Base-by-base conservation (phyloP, 1,140 invertebrate genomes). In the Cataglyphis hispanica region DNA sequence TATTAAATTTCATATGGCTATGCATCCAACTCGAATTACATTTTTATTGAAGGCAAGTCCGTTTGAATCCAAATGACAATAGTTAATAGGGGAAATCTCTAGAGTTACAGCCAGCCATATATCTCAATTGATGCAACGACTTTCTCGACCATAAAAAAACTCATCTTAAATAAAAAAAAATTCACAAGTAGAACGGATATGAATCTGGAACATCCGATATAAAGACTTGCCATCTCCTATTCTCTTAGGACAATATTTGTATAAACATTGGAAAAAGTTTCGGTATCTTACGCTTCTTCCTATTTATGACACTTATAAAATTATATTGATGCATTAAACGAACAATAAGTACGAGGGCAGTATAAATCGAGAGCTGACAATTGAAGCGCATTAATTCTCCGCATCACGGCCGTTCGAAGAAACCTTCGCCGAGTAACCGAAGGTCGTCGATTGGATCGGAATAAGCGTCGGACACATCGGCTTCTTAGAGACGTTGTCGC, bases 301-400 rank as follows among this genome's bases (percentile, higher is more conserved):
- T 50, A 1, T 43, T 31, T 5, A 22, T 22, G 40, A 43, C 34
- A 10, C 13, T 27, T 53, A 31, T 31, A 34, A 25, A 43, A 25
- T 74, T 83, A 46, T 43, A 19, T 74, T 53, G 67, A 74, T 31
- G 34, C 53, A 72, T 25, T 34, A 72, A 83, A 72, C 37, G 67
- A 46, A 40, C 78, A 83, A 83, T 56, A 83, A 37, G 37, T 83
- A 70, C 34, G 78, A 72, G 78, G 53, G 78, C 78, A 81, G 37
- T 60, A 74, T 37, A 83, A 83, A 83, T 83, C 78, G 53, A 69
- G 67, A 60, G 67, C 53, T 83, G 43, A 83, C 78, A 83, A 83
- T 83, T 60, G 78, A 72, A 83, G 78, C 67, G 78, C 67, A 72
- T 86, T 86, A 72, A 83, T 86, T 85, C 66, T 16, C n/a, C 66